These are phyloP conservation scores for Maconellicoccus hirsutus DNA, from an alignment of 1,140 invertebrate genomes.

Conservation along the genomic window DNA sequence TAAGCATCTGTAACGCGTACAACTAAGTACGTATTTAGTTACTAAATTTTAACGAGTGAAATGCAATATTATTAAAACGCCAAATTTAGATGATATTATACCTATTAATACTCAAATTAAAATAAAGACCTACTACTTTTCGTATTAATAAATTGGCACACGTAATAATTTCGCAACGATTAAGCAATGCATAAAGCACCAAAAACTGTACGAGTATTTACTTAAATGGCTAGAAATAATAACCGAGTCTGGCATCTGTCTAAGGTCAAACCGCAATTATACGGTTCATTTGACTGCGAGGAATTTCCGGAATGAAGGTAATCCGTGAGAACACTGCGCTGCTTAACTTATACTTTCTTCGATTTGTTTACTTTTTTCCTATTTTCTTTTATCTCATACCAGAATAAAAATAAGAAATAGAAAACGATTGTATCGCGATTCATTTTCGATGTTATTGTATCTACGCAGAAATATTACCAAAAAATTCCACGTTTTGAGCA, in stretches of 20 bases:
- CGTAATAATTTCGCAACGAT: not conserved
- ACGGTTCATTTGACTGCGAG: constrained; percentile 7
- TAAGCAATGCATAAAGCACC: not conserved
- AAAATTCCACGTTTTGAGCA: constrained; percentile 2
- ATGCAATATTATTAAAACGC: too few species aligned
- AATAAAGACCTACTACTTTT: too few species aligned
- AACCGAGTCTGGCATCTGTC: not conserved
- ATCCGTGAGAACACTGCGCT: not conserved
- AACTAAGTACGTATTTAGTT: too few species aligned
- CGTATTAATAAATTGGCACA: not conserved
- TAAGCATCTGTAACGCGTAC: too few species aligned
- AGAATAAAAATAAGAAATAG: not conserved
- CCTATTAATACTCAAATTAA: too few species aligned
- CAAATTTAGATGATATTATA: too few species aligned
- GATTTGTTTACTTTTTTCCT: not conserved
- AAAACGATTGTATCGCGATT: not conserved
- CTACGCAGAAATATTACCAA: not conserved
- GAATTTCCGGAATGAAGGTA: constrained; percentile 1
- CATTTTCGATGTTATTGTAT: not conserved
- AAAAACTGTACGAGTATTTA: not conserved
- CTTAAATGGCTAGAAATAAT: constrained; percentile 1
- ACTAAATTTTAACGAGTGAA: too few species aligned
- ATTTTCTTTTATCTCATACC: not conserved
- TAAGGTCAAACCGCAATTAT: constrained; percentile 3
- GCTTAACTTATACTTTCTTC: not conserved